Conservation (phyloP, 2,113 vertebrate species). For the Zosterops pallidus region DNA sequence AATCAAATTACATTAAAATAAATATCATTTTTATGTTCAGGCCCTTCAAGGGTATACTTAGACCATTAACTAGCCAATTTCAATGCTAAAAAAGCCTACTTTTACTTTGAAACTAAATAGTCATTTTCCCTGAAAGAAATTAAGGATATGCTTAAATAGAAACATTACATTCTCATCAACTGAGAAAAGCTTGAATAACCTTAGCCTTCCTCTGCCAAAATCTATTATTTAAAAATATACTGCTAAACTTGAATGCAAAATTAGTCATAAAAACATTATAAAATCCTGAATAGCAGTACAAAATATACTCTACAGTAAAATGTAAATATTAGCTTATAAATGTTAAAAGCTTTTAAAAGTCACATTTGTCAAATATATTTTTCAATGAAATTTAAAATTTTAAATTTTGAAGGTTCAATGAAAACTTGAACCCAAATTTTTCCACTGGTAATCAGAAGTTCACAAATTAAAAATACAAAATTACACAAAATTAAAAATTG, state of each 20-base stretch:
- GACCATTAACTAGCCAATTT: background rate
- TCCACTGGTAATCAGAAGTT: background rate
- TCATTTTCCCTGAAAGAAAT: background rate
- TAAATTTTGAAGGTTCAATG: background rate
- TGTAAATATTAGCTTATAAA: background rate
- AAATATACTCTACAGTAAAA: background rate
- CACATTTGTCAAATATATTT: background rate
- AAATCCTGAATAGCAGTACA: background rate
- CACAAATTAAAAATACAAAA: background rate
- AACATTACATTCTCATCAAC: background rate
- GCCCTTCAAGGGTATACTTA: background rate
- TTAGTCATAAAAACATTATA: background rate
- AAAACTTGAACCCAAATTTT: background rate
- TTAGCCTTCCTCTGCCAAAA: background rate
- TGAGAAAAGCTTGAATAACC: background rate
- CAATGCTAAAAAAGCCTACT: background rate
- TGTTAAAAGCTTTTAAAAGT: background rate
- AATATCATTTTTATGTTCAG: background rate
- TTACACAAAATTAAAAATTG: background rate
- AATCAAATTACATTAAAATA: background rate
- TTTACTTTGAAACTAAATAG: background rate
- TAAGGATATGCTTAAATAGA: background rate
- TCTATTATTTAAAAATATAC: background rate
- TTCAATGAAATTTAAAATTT: background rate
- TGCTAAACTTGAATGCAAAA: background rate